Percentiles rank a stretch among this genome's conserved stretches.
Evolutionary conservation across 2,888 invertebrate species (phyloP).

Genomic region (Leucophenga montana): DNA sequence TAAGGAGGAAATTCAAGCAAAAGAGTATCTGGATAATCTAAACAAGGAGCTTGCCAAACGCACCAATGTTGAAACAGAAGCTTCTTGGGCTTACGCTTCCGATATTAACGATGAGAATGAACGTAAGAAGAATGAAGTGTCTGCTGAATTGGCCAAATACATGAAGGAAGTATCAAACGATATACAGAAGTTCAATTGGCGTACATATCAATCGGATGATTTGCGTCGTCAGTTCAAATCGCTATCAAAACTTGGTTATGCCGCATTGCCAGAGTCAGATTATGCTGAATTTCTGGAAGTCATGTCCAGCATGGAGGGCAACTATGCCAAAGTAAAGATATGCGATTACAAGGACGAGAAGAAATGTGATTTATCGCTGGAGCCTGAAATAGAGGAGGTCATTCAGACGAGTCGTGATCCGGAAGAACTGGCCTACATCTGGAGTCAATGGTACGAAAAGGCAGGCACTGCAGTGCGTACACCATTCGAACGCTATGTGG

Average conservation of each 20-base stretch:
- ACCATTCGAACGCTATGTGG: conserved; percentile 80
- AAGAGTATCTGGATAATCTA: conserved; percentile 77
- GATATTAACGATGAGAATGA: conserved; percentile 84
- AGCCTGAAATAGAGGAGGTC: conserved; percentile 83
- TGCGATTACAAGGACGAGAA: conserved; percentile 78
- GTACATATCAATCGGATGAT: conserved; percentile 79
- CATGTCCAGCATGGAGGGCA: conserved; percentile 82
- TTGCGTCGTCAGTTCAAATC: conserved; percentile 84
- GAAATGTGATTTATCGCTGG: conserved; percentile 82
- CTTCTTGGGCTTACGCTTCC: conserved; percentile 84
- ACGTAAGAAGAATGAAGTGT: conserved; percentile 71
- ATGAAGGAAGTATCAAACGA: conserved; percentile 70
- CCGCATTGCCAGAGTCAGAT: conserved; percentile 81
- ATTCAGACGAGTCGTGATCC: conserved; percentile 82
- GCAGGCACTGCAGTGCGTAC: conserved; percentile 79
- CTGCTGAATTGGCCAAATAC: conserved; percentile 68
- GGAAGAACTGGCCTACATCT: conserved; percentile 83
- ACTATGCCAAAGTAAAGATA: conserved; percentile 85
- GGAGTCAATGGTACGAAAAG: conserved; percentile 86
- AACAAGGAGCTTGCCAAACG: conserved; percentile 78
- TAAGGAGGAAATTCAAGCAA: conserved; percentile 75
- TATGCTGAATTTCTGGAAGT: conserved; percentile 78
- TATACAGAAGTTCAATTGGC: conserved; percentile 79
- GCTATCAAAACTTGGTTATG: conserved; percentile 82
- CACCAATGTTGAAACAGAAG: conserved; percentile 77